Evolutionary conservation across 2,113 vertebrate genomes (phyloP), one percentile per base, ranked within the genome.

Genomic region (Zeus faber): DNA sequence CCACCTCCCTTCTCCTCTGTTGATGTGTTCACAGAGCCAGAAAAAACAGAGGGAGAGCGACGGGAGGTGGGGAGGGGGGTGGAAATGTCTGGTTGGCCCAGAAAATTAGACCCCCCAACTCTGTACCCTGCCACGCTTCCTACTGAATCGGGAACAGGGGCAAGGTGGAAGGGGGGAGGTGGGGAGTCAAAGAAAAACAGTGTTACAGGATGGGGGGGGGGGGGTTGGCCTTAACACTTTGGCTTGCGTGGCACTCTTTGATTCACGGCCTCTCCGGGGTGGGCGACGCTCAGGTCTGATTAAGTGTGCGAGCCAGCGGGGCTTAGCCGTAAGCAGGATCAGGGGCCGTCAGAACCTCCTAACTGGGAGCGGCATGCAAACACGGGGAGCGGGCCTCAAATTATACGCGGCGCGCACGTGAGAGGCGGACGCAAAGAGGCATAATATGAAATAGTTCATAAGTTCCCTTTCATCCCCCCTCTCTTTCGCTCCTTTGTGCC

Each of bases 21-120:
- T 33, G 76, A 79, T 88, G 79, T 93, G 94, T 92, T 87, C 86
- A 85, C 82, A 88, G 80, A 58, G 70, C 84, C 70, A 87, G 86
- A 85, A 77, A 88, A 91, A 91, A 84, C 86, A 91, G 11, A 37
- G 33, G 33, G 13, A n/a, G n/a, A n/a, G n/a, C n/a, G n/a, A n/a
- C n/a, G n/a, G n/a, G n/a, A n/a, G n/a, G n/a, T n/a, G n/a, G 69
- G 48, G 44, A 46, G 56, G 46, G 56, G 52, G 60, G 67, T 55
- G 76, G 81, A 83, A 87, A 70, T 65, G 73, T 67, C 68, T 69
- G 2, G 49, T 54, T 56, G 45, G 70, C 78, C 79, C 72, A 65
- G 76, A 43, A 39, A 51, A 26, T 70, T 68, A 70, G 75, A 71
- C 74, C 72, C 67, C 58, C 58, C 70, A 70, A 62, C 77, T 62